phyloP scores from a whole-genome alignment of 2,888 invertebrate species.

The Sympetrum striolatum region DNA sequence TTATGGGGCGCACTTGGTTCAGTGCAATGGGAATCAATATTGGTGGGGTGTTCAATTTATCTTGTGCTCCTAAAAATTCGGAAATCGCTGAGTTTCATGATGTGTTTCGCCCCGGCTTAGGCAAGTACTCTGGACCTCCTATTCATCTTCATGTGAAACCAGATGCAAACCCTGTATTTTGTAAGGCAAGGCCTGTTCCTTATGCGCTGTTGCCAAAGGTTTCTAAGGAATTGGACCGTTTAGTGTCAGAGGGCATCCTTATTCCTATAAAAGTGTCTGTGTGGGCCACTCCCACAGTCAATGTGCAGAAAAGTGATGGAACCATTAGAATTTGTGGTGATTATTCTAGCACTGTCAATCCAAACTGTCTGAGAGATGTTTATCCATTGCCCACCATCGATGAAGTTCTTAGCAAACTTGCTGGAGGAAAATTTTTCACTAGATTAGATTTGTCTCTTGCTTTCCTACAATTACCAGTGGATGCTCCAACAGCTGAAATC shows the following conservation, averaged over 20 bases:
- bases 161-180: slow-evolving; percentile 46
- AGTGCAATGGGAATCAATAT: too few species aligned
- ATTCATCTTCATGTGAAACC: slow-evolving; percentile 46
- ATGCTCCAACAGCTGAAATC: too few species aligned
- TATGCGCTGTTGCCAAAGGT: too few species aligned
- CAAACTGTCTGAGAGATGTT: slow-evolving; percentile 51
- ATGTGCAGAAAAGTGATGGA: slow-evolving; percentile 48
- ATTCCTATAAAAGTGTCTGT: slow-evolving; percentile 49
- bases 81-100: too few species aligned
- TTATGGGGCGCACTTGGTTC: too few species aligned
- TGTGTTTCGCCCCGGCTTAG: background rate
- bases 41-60: too few species aligned
- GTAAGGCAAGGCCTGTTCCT: slow-evolving; percentile 47
- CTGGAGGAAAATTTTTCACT: too few species aligned
- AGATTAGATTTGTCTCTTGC: too few species aligned
- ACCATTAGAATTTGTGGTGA: slow-evolving; percentile 50
- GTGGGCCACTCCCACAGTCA: slow-evolving; percentile 49
- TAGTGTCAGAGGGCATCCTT: slow-evolving; percentile 40
- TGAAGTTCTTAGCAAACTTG: too few species aligned
- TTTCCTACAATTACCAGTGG: too few species aligned
- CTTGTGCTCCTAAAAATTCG: too few species aligned
- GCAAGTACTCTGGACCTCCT: too few species aligned
- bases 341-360: slow-evolving; percentile 52
- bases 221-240: slow-evolving; percentile 44
- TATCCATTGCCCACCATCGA: slow-evolving; percentile 51